Evolutionary conservation across 2,113 vertebrate genomes (phyloP), one percentile per base, ranked within the genome.

Genomic region (Aegithalos caudatus): DNA sequence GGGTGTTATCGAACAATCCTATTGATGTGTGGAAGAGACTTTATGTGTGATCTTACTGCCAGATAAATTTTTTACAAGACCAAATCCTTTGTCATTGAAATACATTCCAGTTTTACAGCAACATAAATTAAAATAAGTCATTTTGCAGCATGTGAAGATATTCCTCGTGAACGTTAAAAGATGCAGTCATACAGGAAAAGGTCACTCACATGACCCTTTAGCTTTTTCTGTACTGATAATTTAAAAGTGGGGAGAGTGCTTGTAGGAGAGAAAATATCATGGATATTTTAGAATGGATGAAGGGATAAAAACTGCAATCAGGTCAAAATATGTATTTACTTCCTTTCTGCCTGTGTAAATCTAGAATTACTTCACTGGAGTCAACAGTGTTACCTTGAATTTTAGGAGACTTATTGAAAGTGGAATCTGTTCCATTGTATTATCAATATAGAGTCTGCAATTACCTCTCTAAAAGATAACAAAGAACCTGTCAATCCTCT

Each of bases 51-150:
- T 91, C 70, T 72, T 79, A 45, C 25, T 65, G 47, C 19, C n/a
- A 74, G 73, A 89, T 92, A 57, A 87, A 65, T 28, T 61, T 92
- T 97, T 89, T 92, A 84, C 61, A 95, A 81, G 56, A 94, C 13
- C 17, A 84, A 35, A 71, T 9, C 20, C 31, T 88, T 84, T 67
- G 60, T 81, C n/a, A 61, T 57, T 84, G 57, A 92, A 84, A 91
- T 69, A 44, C 27, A 47, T 79, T 47, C 45, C 2, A 3, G 29
- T 64, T 94, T 92, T 78, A 67, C 15, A 61, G 29, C 6, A 61
- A 64, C 72, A 76, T 76, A 79, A 79, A 72, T 47, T 9, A 76
- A 92, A 95, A 79, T 64, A 82, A 61, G 38, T 70, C 1, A 58
- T 87, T 73, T 91, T 85, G 69, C 24, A 62, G 10, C 8, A 15